phyloP scores from a whole-genome alignment of 2,888 invertebrate genomes.

The Chloroclysta siterata region DNA sequence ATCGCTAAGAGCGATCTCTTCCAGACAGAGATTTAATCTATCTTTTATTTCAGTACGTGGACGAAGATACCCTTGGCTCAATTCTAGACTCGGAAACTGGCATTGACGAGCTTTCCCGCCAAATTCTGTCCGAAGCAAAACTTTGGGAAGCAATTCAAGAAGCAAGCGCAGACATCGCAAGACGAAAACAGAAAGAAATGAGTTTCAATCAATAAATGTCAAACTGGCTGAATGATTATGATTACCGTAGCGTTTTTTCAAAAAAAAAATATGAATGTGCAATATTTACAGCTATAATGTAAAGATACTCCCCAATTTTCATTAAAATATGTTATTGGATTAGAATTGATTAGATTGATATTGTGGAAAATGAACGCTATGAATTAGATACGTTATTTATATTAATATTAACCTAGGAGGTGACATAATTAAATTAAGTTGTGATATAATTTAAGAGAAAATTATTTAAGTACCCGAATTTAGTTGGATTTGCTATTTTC shows the following conservation, averaged over 20 bases:
- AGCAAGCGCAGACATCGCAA: constrained; percentile 88
- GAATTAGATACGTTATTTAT: constrained; percentile 35
- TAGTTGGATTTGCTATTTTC: neutral
- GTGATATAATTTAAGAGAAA: constrained; percentile 48
- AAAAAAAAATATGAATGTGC: constrained; percentile 12
- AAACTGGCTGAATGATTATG: constrained; percentile 41
- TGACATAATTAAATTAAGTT: constrained; percentile 59
- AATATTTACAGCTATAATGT: neutral
- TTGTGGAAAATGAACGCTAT: constrained; percentile 36
- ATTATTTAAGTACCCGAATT: constrained; percentile 5
- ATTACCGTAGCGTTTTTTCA: constrained; percentile 51
- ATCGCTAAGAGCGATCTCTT: too few species aligned
- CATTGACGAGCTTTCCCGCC: constrained; percentile 90
- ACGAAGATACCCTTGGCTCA: constrained; percentile 87
- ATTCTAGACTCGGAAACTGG: constrained; percentile 89
- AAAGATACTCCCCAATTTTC: neutral
- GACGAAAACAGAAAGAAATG: constrained; percentile 84
- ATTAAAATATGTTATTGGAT: constrained; percentile 10
- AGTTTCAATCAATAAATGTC: constrained; percentile 53
- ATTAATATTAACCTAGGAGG: constrained; percentile 57
- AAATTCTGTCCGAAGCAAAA: constrained; percentile 91
- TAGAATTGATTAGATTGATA: constrained; percentile 21
- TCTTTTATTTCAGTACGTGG: constrained; percentile 57
- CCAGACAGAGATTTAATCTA: too few species aligned
- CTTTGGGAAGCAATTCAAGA: constrained; percentile 92